phyloP scores from a whole-genome alignment of 2,113 vertebrate genomes.

The Paracanthobrama guichenoti region DNA sequence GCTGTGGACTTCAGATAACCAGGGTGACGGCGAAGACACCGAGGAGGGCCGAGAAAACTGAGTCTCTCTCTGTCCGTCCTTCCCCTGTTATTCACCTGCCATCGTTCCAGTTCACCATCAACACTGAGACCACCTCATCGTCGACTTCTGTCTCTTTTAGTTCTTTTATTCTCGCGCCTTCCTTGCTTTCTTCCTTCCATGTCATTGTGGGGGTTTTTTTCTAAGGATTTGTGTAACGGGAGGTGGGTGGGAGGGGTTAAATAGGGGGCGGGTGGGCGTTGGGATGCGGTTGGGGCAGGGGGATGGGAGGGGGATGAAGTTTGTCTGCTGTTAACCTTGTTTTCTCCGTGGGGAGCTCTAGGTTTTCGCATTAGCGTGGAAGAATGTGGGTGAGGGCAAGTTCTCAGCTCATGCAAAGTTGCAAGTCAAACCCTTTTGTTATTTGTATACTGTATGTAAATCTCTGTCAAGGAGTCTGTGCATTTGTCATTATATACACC shows the following conservation, averaged over 20 bases:
- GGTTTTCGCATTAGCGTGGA: slow-evolving; percentile 33
- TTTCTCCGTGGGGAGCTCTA: slow-evolving; percentile 26
- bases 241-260: slow-evolving; percentile 33
- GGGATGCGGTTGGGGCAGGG: not conserved
- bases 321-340: slow-evolving; percentile 47
- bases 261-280: not conserved
- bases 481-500: slow-evolving; percentile 43
- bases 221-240: slow-evolving; percentile 41
- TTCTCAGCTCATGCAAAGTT: slow-evolving; percentile 46
- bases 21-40: slow-evolving; percentile 63
- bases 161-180: slow-evolving; percentile 39
- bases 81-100: slow-evolving; percentile 41
- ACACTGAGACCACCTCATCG: slow-evolving; percentile 58
- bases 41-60: slow-evolving; percentile 62
- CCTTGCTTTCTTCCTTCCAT: slow-evolving; percentile 37
- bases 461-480: slow-evolving; percentile 34
- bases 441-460: slow-evolving; percentile 44
- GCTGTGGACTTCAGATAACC: slow-evolving; percentile 74
- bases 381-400: slow-evolving; percentile 19
- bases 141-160: slow-evolving; percentile 54
- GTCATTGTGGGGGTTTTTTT: slow-evolving; percentile 47
- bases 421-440: slow-evolving; percentile 38
- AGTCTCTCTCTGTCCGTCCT: slow-evolving; percentile 37
- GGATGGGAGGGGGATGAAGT: slow-evolving; percentile 7
- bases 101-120: slow-evolving; percentile 53